A percentile compares a stretch with the other conserved stretches of the same genome.
phyloP scores from a whole-genome alignment of 2,888 invertebrate genomes.

The Mythimna loreyi region DNA sequence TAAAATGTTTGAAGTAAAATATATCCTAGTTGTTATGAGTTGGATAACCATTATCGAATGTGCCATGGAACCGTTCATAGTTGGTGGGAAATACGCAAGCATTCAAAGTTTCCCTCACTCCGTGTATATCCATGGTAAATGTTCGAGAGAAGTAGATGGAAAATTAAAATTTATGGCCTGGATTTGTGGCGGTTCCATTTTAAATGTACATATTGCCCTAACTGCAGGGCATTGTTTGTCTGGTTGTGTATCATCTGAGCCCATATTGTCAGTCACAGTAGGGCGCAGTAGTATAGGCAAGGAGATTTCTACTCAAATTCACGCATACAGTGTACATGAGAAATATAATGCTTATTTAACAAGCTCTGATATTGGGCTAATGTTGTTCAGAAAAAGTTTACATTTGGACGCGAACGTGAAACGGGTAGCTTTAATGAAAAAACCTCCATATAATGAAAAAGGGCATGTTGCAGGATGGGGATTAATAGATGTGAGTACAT shows the following conservation, averaged over 20 bases:
- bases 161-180: fast-evolving
- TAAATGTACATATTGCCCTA: slow-evolving; percentile 67
- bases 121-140: background rate
- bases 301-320: slow-evolving; percentile 18
- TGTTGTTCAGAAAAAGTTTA: slow-evolving; percentile 30
- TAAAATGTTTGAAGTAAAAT: slow-evolving; percentile 5
- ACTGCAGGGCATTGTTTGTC: slow-evolving; percentile 72
- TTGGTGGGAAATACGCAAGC: background rate
- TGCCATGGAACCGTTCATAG: slow-evolving; percentile 8
- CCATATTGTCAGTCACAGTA: slow-evolving; percentile 19
- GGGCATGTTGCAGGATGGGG: slow-evolving; percentile 66
- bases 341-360: fast-evolving
- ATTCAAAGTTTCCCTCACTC: slow-evolving; percentile 26
- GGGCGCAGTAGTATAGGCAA: slow-evolving; percentile 39
- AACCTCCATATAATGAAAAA: slow-evolving; percentile 41
- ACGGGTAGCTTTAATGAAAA: slow-evolving; percentile 58
- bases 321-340: slow-evolving; percentile 42
- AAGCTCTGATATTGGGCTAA: slow-evolving; percentile 60
- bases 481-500: slow-evolving; percentile 23
- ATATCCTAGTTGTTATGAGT: slow-evolving; percentile 8
- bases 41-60: slow-evolving; percentile 7
- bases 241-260: background rate
- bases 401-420: slow-evolving; percentile 40
- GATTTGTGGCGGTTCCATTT: slow-evolving; percentile 70
- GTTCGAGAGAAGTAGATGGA: background rate